Base-by-base conservation (phyloP, 2,888 invertebrate genomes). In the Lamellibrachia columna region DNA sequence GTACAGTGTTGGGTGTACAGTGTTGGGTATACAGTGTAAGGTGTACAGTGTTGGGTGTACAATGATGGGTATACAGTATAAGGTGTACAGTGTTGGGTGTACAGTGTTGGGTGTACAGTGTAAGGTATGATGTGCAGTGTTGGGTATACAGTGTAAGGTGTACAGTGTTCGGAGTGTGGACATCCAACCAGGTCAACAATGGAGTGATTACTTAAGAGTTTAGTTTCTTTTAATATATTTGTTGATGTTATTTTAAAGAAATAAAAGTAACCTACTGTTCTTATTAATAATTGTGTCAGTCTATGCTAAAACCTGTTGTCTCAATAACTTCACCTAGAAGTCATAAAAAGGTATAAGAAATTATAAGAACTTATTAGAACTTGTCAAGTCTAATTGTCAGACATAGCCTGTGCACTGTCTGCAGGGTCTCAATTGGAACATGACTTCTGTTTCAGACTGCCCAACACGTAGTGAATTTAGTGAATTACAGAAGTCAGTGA, bases 381-480 rank as follows among this genome's bases (percentile, higher is more conserved):
- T 55, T 55, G 55, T 55, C 3, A 9, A 55, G 9, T 55, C 8
- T 28, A 92, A 90, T 91, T 91, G 91, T 52, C 3, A 9, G 1
- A 53, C 22, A 15, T 60, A 90, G 15, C 15, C 52, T n/a, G 55
- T 92, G 15, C 60, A 75, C 58, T 75, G 53, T 52, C n/a, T 90
- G 75, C 11, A 90, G 52, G 52, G 3, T 52, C 92, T 58, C 52
- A 52, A 52, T 92, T 40, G 75, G n/a, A 75, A 22, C 15, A 6
- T 75, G 75, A 22, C 52, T 91, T 90, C 60, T 15, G 93, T 93
- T 94, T 53, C 95, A 95, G 98, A 98, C 96, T 98, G 98, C 97
- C 98, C 98, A 94, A 98, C 98, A 92, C 98, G 98, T 97, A 98
- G 98, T 95, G 98, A 98, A 97, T 98, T 98, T 97, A 97, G 98